Base-by-base conservation (phyloP, 2,888 invertebrate species). In the Pyrrhosoma nymphula region DNA sequence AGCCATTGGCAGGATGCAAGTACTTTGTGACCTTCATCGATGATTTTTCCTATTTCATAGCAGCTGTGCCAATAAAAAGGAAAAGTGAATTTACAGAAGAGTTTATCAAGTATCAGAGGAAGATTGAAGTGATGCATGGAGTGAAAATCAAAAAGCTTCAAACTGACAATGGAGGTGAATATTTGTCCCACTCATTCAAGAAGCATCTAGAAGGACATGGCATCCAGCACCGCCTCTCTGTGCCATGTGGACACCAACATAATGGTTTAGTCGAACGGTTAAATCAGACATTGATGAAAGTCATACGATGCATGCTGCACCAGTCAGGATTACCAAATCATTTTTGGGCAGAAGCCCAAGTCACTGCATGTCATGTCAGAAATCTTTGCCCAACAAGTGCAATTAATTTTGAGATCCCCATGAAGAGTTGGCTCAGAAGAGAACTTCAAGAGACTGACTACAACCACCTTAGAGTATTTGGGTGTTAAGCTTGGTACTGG, bases 341-440 rank as follows among this genome's bases (percentile, higher is more conserved):
- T 26, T 69, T 69, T 69, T 69, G 69, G 69, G 69, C 69, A 8
- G 26, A 69, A 69, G 69, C 26, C 69, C 69, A 20, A 26, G 69
- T 26, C 69, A 69, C 69, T 69, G 69, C 60, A 69, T 69, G 69
- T 69, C 10, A 69, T 69, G 23, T 69, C 23, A 23, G 69, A n/a
- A 69, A 69, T 20, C 69, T 69, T 69, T 69, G 69, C 69, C 69
- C n/a, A 69, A 20, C 26, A 8, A 26, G 69, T 69, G 26, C 69
- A 69, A 69, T 69, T n/a, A 69, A 69, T 69, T 69, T 69, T 69
- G 69, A 69, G 69, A 69, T 26, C 69, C 69, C 69, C n/a, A 69
- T 69, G 69, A n/a, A 69, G 69, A 69, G 26, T 12, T 69, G 69
- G 69, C 69, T 69, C 23, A 26, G 69, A 69, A 69, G 69, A 69